These are phyloP conservation scores for Trichonephila clavipes DNA, from an alignment of 1,140 invertebrate genomes.

Conservation along the genomic window DNA sequence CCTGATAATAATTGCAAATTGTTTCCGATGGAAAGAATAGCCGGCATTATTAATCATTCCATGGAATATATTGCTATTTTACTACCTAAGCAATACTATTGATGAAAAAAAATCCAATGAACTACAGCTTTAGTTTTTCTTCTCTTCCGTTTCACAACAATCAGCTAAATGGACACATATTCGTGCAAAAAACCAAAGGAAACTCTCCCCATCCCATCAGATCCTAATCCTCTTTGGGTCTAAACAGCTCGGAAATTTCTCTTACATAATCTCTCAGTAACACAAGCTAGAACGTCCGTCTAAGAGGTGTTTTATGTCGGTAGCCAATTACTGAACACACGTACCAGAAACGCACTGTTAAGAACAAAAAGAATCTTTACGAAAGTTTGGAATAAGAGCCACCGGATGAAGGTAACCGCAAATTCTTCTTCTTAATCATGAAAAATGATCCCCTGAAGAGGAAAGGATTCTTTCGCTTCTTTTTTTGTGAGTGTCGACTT, in stretches of 20 bases:
- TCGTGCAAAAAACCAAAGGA: background rate
- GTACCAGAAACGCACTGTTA: background rate
- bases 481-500: background rate
- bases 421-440: conserved; percentile 56
- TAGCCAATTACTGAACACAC: conserved; percentile 40
- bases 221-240: conserved; percentile 52
- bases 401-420: conserved; percentile 32
- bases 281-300: background rate
- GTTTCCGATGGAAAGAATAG: too few relatives aligned
- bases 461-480: background rate
- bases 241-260: conserved; percentile 57
- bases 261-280: conserved; percentile 54
- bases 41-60: too few relatives aligned
- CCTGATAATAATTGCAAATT: too few relatives aligned
- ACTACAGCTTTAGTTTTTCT: too few relatives aligned
- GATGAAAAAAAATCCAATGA: too few relatives aligned
- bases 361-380: conserved; percentile 5
- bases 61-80: too few relatives aligned
- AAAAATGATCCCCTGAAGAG: conserved; percentile 36
- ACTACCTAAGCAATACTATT: too few relatives aligned
- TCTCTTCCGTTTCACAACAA: conserved; percentile 19
- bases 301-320: conserved; percentile 62
- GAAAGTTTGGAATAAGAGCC: conserved; percentile 13
- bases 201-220: background rate
- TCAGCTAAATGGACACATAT: conserved; percentile 21